Percentiles rank a stretch among this genome's conserved stretches.
Evolutionary conservation across 2,888 invertebrate species (phyloP).

Genomic region (Caenorhabditis japonica): DNA sequence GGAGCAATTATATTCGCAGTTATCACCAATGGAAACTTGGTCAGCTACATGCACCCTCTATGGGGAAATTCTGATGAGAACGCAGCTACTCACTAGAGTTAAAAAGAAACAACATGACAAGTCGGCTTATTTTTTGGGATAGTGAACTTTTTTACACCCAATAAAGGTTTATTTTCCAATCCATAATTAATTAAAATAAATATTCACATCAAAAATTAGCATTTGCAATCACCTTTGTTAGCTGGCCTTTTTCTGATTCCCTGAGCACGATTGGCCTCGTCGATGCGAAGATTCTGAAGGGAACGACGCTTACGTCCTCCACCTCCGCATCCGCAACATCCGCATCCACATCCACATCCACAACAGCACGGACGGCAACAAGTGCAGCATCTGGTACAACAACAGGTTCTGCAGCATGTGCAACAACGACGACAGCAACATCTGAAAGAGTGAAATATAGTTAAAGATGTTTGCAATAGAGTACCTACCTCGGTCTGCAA

Average conservation of each 20-base stretch:
- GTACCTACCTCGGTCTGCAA: conserved; percentile 31
- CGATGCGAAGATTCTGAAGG: conserved; percentile 50
- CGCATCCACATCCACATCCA: conserved; percentile 24
- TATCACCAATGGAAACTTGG: conserved; percentile 27
- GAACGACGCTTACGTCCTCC: conserved; percentile 47
- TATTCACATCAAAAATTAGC: too few species aligned
- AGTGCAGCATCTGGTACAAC: conserved; percentile 54
- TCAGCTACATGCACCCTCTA: conserved; percentile 29
- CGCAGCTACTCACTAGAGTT: background rate
- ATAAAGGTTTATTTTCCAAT: too few species aligned
- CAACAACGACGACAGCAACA: conserved; percentile 55
- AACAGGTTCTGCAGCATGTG: conserved; percentile 56
- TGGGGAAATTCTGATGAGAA: conserved; percentile 15
- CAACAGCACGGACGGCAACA: background rate
- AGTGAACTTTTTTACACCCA: too few species aligned
- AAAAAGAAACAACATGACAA: conserved; percentile 10
- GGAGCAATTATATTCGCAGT: conserved; percentile 14
- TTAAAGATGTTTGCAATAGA: too few species aligned
- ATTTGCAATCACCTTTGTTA: too few species aligned
- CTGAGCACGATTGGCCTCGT: conserved; percentile 31
- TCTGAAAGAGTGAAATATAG: background rate
- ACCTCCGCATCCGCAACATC: conserved; percentile 17
- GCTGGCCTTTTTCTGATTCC: background rate
- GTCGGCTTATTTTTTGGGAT: conserved; percentile 35
- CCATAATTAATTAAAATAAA: too few species aligned